Conservation (phyloP, 1,140 invertebrate genomes). For the Brachionus sp. region DNA sequence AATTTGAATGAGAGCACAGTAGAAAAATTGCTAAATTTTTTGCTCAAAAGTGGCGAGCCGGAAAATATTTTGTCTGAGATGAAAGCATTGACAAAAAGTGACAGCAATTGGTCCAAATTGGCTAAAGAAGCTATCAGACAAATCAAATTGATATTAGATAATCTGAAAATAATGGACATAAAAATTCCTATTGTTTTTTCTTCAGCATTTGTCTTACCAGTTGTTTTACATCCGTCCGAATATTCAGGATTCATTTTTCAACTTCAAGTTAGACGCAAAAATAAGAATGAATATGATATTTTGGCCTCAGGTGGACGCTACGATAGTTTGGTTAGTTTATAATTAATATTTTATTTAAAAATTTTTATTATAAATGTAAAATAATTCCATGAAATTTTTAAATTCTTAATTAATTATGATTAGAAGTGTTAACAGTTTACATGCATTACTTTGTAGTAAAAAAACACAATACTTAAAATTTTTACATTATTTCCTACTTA, state of each 20-base stretch:
- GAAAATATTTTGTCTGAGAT: slow-evolving; percentile 9
- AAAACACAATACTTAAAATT: too few species aligned
- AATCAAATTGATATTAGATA: slow-evolving; percentile 23
- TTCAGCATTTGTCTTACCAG: slow-evolving; percentile 18
- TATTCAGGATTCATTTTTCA: slow-evolving; percentile 41
- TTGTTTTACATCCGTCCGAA: not conserved
- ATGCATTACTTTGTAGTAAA: too few species aligned
- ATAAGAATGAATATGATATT: slow-evolving; percentile 39
- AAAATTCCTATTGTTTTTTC: slow-evolving; percentile 9
- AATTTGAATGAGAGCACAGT: not conserved
- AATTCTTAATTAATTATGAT: too few species aligned
- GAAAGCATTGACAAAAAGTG: slow-evolving; percentile 1
- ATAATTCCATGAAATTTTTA: too few species aligned
- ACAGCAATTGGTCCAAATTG: not conserved
- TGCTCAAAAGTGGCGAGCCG: slow-evolving; percentile 2
- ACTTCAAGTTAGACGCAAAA: not conserved
- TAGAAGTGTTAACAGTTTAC: too few species aligned
- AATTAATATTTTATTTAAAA: not conserved
- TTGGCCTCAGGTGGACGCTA: slow-evolving; percentile 37
- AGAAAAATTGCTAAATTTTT: slow-evolving; percentile 35
- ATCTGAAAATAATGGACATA: not conserved
- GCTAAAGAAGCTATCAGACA: slow-evolving; percentile 34
- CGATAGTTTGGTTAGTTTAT: not conserved
- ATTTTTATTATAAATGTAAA: not conserved
- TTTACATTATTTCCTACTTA: too few species aligned